A percentile compares a stretch with the other conserved stretches of the same genome.
These are phyloP conservation scores for Maccullochella peelii DNA, from an alignment of 2,113 vertebrate genomes.

Conservation along the genomic window DNA sequence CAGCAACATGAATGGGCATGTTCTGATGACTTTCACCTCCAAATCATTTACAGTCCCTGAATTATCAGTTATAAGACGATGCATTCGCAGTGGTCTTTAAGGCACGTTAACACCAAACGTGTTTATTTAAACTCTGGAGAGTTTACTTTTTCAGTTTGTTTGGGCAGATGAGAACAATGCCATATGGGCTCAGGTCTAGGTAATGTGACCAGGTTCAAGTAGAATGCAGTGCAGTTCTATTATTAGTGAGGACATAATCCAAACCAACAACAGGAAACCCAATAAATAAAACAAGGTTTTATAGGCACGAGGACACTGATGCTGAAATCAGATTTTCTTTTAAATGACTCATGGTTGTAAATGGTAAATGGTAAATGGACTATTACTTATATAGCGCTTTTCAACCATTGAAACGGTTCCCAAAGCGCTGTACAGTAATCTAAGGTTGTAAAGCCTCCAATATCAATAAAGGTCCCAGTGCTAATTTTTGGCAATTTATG, in stretches of 20 bases:
- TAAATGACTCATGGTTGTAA: neutral
- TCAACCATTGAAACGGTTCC: too few relatives aligned
- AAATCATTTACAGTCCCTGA: neutral
- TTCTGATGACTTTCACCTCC: slow-evolving; percentile 4
- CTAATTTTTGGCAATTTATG: neutral
- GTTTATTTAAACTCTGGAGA: slow-evolving; percentile 13
- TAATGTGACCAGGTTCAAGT: neutral
- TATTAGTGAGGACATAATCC: neutral
- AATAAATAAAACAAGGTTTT: neutral
- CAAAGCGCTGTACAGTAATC: too few relatives aligned
- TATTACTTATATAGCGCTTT: too few relatives aligned
- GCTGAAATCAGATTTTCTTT: too few relatives aligned
- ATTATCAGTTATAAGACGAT: neutral
- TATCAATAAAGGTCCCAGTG: neutral
- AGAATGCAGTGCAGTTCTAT: neutral
- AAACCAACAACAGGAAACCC: neutral
- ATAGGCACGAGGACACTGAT: neutral
- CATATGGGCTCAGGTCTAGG: neutral
- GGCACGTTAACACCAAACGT: neutral
- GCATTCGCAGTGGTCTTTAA: neutral
- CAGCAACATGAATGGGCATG: slow-evolving; percentile 42
- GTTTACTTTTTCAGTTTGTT: neutral
- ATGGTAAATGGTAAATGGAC: too few relatives aligned
- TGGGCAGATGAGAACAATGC: neutral
- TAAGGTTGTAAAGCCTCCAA: neutral